Evolutionary conservation across 1,140 invertebrate species (phyloP).

Genomic region (Drosophila ananassae): DNA sequence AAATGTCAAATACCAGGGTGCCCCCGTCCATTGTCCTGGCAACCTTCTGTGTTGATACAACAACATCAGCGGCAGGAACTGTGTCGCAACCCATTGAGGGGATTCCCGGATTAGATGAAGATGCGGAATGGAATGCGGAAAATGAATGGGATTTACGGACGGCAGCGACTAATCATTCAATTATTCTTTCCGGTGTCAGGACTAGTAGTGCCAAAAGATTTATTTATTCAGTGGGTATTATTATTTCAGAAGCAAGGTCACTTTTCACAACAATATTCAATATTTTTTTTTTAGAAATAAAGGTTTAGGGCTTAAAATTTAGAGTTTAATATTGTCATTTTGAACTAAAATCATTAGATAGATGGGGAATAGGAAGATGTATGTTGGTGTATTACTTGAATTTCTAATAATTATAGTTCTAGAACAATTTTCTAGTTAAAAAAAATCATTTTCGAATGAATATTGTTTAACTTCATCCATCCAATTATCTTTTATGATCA

Average conservation of each 20-base stretch:
- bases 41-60: conserved; percentile 49
- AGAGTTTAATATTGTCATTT: too few species aligned
- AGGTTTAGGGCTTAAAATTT: background rate
- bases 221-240: background rate
- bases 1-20: conserved; percentile 72
- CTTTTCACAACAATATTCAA: background rate
- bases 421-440: too few species aligned
- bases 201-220: background rate
- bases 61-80: conserved; percentile 21
- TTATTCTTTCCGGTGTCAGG: background rate
- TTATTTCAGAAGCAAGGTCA: background rate
- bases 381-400: too few species aligned
- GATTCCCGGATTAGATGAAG: conserved; percentile 26
- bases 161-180: conserved; percentile 3
- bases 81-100: conserved; percentile 23
- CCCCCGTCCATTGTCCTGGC: conserved; percentile 38
- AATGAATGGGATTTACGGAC: background rate
- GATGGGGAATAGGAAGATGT: too few species aligned
- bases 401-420: too few species aligned
- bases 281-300: background rate
- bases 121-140: conserved; percentile 7
- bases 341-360: too few species aligned
- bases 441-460: too few species aligned
- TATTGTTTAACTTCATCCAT: too few species aligned
- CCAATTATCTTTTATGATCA: background rate